These are phyloP conservation scores for Microctenopoma lineatum DNA, from an alignment of 2,797 vertebrate species.

Conservation along the genomic window DNA sequence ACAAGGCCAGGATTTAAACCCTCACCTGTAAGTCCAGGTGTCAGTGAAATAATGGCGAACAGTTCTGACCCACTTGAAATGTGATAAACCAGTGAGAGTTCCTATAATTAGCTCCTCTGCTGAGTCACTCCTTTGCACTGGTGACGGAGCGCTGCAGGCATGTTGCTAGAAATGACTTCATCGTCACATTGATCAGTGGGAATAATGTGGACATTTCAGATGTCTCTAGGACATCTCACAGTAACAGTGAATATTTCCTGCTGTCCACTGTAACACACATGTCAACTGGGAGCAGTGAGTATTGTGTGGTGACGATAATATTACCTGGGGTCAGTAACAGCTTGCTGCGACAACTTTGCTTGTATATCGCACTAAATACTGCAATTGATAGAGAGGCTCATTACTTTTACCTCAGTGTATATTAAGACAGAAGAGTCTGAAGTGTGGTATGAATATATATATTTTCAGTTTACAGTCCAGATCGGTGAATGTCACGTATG, in stretches of 20 bases:
- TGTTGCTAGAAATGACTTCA: constrained; percentile 31
- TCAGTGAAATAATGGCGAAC: constrained; percentile 16
- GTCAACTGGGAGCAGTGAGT: neutral
- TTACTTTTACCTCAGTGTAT: too few relatives aligned
- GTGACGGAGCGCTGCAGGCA: constrained; percentile 27
- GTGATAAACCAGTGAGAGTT: constrained; percentile 11
- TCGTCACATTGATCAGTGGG: constrained; percentile 11
- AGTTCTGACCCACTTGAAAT: constrained; percentile 2
- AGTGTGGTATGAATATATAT: neutral
- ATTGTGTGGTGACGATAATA: neutral
- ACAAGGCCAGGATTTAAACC: neutral
- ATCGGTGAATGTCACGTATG: neutral
- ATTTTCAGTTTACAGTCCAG: neutral
- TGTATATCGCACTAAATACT: too few relatives aligned
- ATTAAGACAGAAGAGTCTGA: neutral
- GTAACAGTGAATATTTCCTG: neutral
- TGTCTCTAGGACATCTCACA: constrained; percentile 1
- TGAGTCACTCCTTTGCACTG: constrained; percentile 30
- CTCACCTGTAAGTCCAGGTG: constrained; percentile 7
- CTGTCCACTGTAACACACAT: neutral
- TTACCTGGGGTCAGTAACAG: neutral
- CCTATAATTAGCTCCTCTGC: constrained; percentile 20
- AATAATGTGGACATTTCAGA: constrained; percentile 19
- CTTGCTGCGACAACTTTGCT: too few relatives aligned
- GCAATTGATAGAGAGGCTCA: too few relatives aligned